phyloP scores from a whole-genome alignment of 1,140 invertebrate species.

The Drosophila lacertosa region DNA sequence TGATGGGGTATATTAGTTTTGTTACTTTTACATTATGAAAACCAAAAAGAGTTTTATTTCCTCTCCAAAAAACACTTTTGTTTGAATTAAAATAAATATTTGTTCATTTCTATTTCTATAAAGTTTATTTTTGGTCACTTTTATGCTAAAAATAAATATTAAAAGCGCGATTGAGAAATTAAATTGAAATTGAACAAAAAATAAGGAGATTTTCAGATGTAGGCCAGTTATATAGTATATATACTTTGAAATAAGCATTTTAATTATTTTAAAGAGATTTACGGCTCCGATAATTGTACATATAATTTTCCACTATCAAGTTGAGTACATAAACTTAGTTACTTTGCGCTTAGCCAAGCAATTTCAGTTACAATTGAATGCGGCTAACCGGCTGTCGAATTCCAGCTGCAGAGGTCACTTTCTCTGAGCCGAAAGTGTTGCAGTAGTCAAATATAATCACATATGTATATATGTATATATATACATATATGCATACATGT shows the following conservation, averaged over 20 bases:
- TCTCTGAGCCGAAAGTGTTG: conserved; percentile 60
- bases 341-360: conserved; percentile 64
- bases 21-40: too few species aligned
- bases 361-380: conserved; percentile 20
- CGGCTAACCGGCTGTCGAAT: conserved; percentile 34
- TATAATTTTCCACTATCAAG: conserved; percentile 5
- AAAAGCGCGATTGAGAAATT: too few species aligned
- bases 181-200: too few species aligned
- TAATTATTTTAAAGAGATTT: conserved; percentile 4
- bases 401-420: conserved; percentile 43
- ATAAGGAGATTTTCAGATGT: too few species aligned
- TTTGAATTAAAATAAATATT: too few species aligned
- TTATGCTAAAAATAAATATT: too few species aligned
- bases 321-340: conserved; percentile 14
- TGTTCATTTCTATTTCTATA: too few species aligned
- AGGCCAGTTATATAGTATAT: too few species aligned
- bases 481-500: background rate
- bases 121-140: too few species aligned
- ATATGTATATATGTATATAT: background rate
- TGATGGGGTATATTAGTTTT: background rate
- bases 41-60: too few species aligned
- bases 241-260: too few species aligned
- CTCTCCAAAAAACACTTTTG: too few species aligned
- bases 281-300: background rate
- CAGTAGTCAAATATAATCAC: conserved; percentile 8